These are phyloP conservation scores for Halictus rubicundus DNA, from an alignment of 1,140 invertebrate species.

Conservation along the genomic window DNA sequence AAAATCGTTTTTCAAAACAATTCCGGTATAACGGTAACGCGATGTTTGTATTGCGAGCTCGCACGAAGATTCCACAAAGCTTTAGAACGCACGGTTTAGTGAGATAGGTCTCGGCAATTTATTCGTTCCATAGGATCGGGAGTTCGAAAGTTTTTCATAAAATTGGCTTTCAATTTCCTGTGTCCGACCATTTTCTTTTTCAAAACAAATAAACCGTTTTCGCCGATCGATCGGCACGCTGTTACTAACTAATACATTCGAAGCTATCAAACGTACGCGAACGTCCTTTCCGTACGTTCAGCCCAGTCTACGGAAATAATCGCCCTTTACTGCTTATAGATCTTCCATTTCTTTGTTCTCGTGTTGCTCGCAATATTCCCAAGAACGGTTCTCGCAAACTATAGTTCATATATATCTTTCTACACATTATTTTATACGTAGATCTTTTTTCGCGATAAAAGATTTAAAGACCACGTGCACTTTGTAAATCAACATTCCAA, in stretches of 20 bases:
- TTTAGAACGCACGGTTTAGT: not conserved
- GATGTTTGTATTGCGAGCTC: not conserved
- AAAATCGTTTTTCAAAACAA: not conserved
- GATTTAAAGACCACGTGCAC: too few relatives aligned
- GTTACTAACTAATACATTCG: not conserved
- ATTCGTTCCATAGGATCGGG: not conserved
- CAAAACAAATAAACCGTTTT: conserved; percentile 2
- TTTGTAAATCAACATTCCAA: too few relatives aligned
- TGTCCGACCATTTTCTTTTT: not conserved
- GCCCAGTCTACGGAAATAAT: too few relatives aligned
- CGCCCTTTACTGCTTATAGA: too few relatives aligned
- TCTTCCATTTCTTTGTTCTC: too few relatives aligned
- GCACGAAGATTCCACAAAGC: not conserved
- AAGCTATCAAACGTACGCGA: not conserved
- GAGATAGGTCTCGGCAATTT: not conserved
- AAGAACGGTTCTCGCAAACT: too few relatives aligned
- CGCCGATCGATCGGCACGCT: too few relatives aligned
- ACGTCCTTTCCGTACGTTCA: not conserved
- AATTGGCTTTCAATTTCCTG: not conserved
- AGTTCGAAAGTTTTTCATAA: not conserved
- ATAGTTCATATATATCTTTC: too few relatives aligned
- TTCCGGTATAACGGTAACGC: not conserved
- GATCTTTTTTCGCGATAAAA: too few relatives aligned
- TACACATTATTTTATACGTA: too few relatives aligned
- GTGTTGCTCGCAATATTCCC: too few relatives aligned